A percentile compares a stretch with the other conserved stretches of the same genome.
These are phyloP conservation scores for Pteronotus mesoamericanus DNA, from an alignment of 2,797 vertebrate genomes.

Conservation along the genomic window DNA sequence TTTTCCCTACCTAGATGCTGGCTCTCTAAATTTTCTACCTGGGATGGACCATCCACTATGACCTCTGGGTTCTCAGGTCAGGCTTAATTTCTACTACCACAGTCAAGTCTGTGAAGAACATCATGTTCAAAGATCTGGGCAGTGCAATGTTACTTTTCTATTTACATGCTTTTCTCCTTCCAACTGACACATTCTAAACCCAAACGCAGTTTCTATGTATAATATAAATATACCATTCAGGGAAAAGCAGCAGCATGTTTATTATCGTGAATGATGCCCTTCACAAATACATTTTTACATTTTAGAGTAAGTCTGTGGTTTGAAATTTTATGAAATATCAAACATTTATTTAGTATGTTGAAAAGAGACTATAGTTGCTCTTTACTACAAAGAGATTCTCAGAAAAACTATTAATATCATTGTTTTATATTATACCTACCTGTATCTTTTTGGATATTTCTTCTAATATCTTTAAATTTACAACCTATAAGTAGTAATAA, in stretches of 20 bases:
- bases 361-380: not conserved
- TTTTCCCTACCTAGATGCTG: not conserved
- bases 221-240: not conserved
- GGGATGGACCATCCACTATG: not conserved
- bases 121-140: not conserved
- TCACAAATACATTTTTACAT: not conserved
- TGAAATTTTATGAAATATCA: constrained; percentile 29
- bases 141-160: not conserved
- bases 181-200: not conserved
- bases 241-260: not conserved
- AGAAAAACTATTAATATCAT: not conserved
- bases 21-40: not conserved
- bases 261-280: not conserved
- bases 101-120: not conserved
- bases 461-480: constrained; percentile 90
- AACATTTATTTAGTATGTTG: not conserved
- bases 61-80: not conserved
- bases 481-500: constrained; percentile 85
- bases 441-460: constrained; percentile 90
- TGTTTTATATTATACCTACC: constrained; percentile 81
- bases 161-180: not conserved
- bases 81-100: not conserved
- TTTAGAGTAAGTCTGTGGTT: not conserved
- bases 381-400: constrained; percentile 26
- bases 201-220: not conserved